phyloP scores from a whole-genome alignment of 2,113 vertebrate species.

The Oryzias melastigma region DNA sequence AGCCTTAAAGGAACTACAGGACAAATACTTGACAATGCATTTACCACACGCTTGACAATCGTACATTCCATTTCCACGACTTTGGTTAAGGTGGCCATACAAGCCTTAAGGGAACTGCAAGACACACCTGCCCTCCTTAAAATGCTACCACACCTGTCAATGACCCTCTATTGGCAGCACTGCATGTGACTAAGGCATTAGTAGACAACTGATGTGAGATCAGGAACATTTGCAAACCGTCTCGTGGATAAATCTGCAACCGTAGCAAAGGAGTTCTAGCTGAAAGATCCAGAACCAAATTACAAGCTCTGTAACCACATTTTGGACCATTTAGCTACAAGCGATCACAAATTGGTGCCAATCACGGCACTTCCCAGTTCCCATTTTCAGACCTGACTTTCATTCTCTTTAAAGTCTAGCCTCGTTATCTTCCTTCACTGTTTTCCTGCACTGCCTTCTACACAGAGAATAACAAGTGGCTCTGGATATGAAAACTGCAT shows the following conservation, averaged over 20 bases:
- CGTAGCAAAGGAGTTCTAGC: too few relatives aligned
- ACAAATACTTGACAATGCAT: too few relatives aligned
- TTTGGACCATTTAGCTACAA: conserved; percentile 6
- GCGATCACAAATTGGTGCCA: conserved; percentile 36
- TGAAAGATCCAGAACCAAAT: not conserved
- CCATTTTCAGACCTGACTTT: conserved; percentile 23
- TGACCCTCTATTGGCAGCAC: too few relatives aligned
- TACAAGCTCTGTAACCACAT: conserved; percentile 2
- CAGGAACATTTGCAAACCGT: not conserved
- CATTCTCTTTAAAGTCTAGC: conserved; percentile 31
- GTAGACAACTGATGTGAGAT: not conserved
- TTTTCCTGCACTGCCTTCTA: conserved; percentile 12
- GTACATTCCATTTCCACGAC: too few relatives aligned
- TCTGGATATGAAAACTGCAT: conserved; percentile 35
- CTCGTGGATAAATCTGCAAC: not conserved
- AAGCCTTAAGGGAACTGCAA: too few relatives aligned
- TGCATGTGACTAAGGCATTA: too few relatives aligned
- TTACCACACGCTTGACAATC: too few relatives aligned
- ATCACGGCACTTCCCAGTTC: conserved; percentile 5
- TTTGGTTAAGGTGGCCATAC: too few relatives aligned
- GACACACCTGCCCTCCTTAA: too few relatives aligned
- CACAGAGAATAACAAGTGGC: conserved; percentile 25
- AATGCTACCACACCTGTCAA: too few relatives aligned
- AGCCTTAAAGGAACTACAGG: too few relatives aligned
- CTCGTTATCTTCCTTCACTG: conserved; percentile 23